Conservation (phyloP, 35 echinoderm and acorn worm genomes). For the Apostichopus parvimensis region DNA sequence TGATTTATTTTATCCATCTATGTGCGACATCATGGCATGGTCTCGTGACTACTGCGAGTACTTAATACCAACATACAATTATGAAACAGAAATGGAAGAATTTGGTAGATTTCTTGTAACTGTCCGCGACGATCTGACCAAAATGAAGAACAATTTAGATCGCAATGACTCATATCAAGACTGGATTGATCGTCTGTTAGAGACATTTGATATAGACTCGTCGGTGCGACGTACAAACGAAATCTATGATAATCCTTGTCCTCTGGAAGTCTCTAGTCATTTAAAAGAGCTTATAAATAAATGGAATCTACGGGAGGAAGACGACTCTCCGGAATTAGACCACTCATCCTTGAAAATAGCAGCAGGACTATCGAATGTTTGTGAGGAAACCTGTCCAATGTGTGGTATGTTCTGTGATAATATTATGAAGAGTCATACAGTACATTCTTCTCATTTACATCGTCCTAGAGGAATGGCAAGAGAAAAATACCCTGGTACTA, state of each 20-base stretch:
- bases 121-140: too few relatives aligned
- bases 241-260: not conserved
- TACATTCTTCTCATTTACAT: conserved; percentile 14
- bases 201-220: not conserved
- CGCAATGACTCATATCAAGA: not conserved
- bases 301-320: not conserved
- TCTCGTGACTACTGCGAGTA: too few relatives aligned
- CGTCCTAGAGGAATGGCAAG: not conserved
- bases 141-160: too few relatives aligned
- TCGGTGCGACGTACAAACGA: not conserved
- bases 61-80: too few relatives aligned
- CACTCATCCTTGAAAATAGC: too few relatives aligned
- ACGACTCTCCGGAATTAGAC: not conserved
- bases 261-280: too few relatives aligned
- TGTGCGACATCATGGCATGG: too few relatives aligned
- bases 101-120: too few relatives aligned
- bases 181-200: not conserved
- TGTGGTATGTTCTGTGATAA: conserved; percentile 20
- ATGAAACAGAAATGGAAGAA: too few relatives aligned
- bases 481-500: not conserved
- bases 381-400: not conserved
- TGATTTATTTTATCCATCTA: too few relatives aligned
- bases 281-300: not conserved
- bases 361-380: not conserved
- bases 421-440: not conserved